Percentiles rank a stretch among this genome's conserved stretches.
Conservation (phyloP, 2,888 invertebrate species). For the Phortica magna region DNA sequence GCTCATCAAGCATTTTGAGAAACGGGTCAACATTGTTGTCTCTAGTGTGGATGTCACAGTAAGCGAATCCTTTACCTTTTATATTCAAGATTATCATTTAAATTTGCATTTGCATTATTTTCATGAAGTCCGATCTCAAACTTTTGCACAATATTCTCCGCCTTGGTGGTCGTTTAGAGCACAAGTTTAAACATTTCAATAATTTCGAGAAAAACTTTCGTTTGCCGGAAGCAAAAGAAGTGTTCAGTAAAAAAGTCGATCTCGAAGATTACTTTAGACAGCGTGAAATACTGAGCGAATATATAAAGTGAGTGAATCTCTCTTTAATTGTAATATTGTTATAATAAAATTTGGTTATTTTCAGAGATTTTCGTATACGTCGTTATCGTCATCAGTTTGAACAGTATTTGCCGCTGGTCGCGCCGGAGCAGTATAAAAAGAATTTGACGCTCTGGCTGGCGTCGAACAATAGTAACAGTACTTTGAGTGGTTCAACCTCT, state of each 20-base stretch:
- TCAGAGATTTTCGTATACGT: conserved; percentile 73
- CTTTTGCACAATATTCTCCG: conserved; percentile 72
- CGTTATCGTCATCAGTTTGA: conserved; percentile 76
- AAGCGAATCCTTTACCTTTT: conserved; percentile 14
- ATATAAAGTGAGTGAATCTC: conserved; percentile 70
- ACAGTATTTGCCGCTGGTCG: conserved; percentile 69
- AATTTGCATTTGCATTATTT: no score
- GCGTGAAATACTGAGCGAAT: conserved; percentile 74
- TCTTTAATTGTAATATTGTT: conserved; percentile 19
- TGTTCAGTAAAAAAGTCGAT: conserved; percentile 67
- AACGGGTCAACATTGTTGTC: conserved; percentile 72
- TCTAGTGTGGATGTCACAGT: conserved; percentile 76
- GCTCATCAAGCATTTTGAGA: conserved; percentile 74
- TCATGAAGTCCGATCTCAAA: conserved; percentile 71
- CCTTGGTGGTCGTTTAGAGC: conserved; percentile 73
- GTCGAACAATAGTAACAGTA: conserved; percentile 52
- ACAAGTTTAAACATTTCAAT: conserved; percentile 60
- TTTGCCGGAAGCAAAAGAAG: conserved; percentile 70
- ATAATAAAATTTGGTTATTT: background rate
- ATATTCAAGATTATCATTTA: background rate
- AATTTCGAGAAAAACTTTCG: conserved; percentile 72
- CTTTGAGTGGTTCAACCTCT: conserved; percentile 50
- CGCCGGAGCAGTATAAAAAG: conserved; percentile 63
- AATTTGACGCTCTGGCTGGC: conserved; percentile 68
- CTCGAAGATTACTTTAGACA: conserved; percentile 76